phyloP scores from a whole-genome alignment of 2,888 invertebrate genomes.

The Dorcus parallelipipedus region DNA sequence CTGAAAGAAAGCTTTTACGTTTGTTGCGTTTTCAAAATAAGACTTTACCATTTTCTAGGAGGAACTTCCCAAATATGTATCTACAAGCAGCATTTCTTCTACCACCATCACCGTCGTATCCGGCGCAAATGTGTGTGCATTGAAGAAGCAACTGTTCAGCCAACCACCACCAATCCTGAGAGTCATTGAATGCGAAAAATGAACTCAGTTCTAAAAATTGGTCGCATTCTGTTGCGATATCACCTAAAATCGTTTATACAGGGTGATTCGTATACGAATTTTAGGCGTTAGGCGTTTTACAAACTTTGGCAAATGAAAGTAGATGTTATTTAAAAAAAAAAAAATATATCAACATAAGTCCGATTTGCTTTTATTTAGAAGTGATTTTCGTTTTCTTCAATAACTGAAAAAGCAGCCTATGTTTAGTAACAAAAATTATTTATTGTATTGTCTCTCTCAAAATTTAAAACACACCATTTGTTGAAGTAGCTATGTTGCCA shows the following conservation, averaged over 20 bases:
- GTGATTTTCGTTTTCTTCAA: not conserved
- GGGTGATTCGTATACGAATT: no score
- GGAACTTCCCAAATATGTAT: conserved; percentile 54
- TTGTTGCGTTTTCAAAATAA: conserved; percentile 2
- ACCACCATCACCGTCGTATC: conserved; percentile 50
- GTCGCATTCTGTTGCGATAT: conserved; percentile 36
- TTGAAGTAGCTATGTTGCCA: no score
- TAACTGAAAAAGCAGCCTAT: no score
- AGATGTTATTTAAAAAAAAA: no score
- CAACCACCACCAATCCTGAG: conserved; percentile 56
- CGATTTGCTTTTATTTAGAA: not conserved
- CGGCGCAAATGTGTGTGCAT: conserved; percentile 49
- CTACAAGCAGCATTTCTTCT: conserved; percentile 52
- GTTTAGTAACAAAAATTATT: no score
- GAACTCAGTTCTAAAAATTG: conserved; percentile 49
- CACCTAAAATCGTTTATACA: conserved; percentile 10
- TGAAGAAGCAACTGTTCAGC: conserved; percentile 56
- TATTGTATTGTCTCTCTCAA: no score
- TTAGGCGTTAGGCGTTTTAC: no score
- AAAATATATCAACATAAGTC: no score
- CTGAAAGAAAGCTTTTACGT: conserved; percentile 15
- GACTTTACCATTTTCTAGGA: conserved; percentile 53
- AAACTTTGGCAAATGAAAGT: no score
- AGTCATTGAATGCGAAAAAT: conserved; percentile 41
- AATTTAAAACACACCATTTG: no score